Evolutionary conservation across 2,113 vertebrate genomes (phyloP).

Genomic region (Tenrec ecaudatus): DNA sequence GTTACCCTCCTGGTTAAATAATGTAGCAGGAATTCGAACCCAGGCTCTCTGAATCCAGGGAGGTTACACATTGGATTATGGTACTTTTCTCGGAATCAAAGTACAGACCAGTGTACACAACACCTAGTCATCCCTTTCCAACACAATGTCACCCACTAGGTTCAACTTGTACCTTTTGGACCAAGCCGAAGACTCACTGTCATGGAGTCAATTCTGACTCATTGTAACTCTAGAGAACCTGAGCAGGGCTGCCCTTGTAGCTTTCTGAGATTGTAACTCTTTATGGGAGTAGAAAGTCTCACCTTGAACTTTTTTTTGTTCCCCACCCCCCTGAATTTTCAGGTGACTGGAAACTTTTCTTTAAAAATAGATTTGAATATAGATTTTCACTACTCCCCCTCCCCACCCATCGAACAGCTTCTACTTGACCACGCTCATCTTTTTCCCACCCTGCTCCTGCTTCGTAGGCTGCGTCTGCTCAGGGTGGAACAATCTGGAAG

Average conservation of each 20-base stretch:
- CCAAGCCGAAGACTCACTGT: too few species aligned
- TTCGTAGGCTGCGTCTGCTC: constrained; percentile 14
- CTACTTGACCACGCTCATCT: background rate
- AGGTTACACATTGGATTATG: background rate
- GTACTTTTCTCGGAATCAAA: constrained; percentile 6
- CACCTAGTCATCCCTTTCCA: background rate
- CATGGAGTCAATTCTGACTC: background rate
- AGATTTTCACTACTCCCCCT: background rate
- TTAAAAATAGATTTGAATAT: constrained; percentile 51
- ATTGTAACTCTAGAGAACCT: background rate
- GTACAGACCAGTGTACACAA: background rate
- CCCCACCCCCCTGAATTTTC: constrained; percentile 50
- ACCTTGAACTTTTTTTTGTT: background rate
- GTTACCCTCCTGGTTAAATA: constrained; percentile 12
- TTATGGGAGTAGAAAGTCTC: background rate
- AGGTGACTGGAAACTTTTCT: constrained; percentile 62
- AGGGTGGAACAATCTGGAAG: background rate
- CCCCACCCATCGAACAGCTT: constrained; percentile 39
- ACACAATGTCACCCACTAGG: background rate
- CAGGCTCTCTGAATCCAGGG: background rate
- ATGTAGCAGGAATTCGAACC: constrained; percentile 20
- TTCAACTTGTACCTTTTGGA: too few species aligned
- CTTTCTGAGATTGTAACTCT: background rate
- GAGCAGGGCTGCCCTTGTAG: background rate
- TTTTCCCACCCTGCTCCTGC: background rate